phyloP scores from a whole-genome alignment of 2,888 invertebrate species.

The Drosophila kuntzei region DNA sequence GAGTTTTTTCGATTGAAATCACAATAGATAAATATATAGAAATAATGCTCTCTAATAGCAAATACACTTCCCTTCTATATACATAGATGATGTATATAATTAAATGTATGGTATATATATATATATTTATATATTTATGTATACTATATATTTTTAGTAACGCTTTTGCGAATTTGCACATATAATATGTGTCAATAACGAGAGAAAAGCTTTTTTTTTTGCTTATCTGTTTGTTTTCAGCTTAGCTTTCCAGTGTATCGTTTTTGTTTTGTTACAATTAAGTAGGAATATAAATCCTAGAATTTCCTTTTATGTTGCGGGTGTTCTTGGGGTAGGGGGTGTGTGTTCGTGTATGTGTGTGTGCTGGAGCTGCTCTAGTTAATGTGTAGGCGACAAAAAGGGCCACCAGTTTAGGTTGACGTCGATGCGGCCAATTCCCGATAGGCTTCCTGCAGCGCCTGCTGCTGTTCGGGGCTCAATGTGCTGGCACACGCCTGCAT shows the following conservation, averaged over 20 bases:
- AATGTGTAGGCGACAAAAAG: not conserved
- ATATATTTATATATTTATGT: constrained; percentile 15
- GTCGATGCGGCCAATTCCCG: constrained; percentile 77
- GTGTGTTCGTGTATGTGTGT: constrained; percentile 1
- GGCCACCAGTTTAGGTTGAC: constrained; percentile 49
- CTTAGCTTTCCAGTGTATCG: constrained; percentile 26
- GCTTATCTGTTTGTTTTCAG: constrained; percentile 39
- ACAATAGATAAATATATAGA: constrained; percentile 57
- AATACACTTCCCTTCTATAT: constrained; percentile 28
- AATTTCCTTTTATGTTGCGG: constrained; percentile 3
- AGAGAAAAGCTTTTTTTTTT: constrained; percentile 14
- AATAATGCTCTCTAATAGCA: constrained; percentile 25
- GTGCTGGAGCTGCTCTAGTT: constrained; percentile 34
- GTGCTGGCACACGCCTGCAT: constrained; percentile 92
- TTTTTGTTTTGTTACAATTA: constrained; percentile 16
- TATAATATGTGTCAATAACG: constrained; percentile 24
- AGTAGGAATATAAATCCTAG: constrained; percentile 42
- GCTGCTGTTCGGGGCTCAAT: constrained; percentile 92
- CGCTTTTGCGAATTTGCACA: constrained; percentile 35
- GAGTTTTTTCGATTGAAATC: constrained; percentile 73
- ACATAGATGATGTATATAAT: constrained; percentile 43
- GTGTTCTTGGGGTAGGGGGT: constrained; percentile 7
- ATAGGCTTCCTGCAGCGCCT: constrained; percentile 91
- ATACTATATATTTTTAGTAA: constrained; percentile 44
- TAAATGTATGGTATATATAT: constrained; percentile 34